phyloP scores from a whole-genome alignment of 2,797 vertebrate species.

The Cryptoblepharus egeriae region DNA sequence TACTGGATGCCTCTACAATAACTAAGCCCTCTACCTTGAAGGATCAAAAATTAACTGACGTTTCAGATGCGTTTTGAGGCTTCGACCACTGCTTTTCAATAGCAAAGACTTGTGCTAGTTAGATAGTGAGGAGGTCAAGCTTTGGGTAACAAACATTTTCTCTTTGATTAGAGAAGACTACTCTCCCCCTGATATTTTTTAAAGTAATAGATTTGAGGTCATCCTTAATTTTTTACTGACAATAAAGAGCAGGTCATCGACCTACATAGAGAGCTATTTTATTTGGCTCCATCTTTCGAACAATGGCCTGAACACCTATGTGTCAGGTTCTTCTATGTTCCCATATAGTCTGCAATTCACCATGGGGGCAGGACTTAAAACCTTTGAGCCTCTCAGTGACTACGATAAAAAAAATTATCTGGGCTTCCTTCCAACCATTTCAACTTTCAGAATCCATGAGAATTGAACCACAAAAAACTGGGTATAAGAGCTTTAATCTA shows the following conservation, averaged over 20 bases:
- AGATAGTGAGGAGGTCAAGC: conserved; percentile 74
- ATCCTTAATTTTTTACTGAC: conserved; percentile 79
- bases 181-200: conserved; percentile 66
- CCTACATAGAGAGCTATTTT: conserved; percentile 80
- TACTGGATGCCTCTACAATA: conserved; percentile 64
- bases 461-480: conserved; percentile 70
- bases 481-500: conserved; percentile 79
- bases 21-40: conserved; percentile 66
- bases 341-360: conserved; percentile 76
- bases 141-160: conserved; percentile 75
- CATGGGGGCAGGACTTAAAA: conserved; percentile 78
- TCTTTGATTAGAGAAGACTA: conserved; percentile 75
- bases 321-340: conserved; percentile 70
- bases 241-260: conserved; percentile 79
- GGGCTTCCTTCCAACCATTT: conserved; percentile 79
- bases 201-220: conserved; percentile 79
- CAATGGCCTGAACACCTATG: conserved; percentile 77
- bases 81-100: conserved; percentile 69
- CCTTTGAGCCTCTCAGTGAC: conserved; percentile 80
- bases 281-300: conserved; percentile 74
- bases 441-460: conserved; percentile 79
- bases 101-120: conserved; percentile 72
- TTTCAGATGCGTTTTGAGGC: conserved; percentile 72
- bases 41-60: conserved; percentile 76
- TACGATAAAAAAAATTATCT: conserved; percentile 78